phyloP scores from a whole-genome alignment of 1,140 invertebrate species.

The Chlorops oryzae region DNA sequence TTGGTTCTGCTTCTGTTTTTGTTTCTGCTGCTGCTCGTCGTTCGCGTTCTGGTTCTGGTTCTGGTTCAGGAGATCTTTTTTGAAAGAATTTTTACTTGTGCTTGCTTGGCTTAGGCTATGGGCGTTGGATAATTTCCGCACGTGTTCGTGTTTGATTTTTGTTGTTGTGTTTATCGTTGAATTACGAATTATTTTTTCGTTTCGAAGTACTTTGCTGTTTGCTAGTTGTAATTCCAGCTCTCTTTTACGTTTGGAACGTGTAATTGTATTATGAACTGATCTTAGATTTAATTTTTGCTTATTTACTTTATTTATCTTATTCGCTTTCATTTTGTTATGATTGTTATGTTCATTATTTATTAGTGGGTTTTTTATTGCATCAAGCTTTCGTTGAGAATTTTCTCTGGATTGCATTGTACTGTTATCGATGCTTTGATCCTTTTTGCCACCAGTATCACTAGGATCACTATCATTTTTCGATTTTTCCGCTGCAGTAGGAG shows the following conservation, averaged over 20 bases:
- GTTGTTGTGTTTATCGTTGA: conserved; percentile 40
- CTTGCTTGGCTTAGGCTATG: no score
- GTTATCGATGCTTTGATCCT: no score
- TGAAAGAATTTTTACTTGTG: no score
- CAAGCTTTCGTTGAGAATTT: background rate
- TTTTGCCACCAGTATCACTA: no score
- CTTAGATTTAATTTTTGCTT: conserved; percentile 17
- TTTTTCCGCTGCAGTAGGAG: no score
- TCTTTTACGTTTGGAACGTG: conserved; percentile 40
- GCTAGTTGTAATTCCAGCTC: conserved; percentile 40
- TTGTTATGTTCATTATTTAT: background rate
- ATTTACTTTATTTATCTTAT: conserved; percentile 2
- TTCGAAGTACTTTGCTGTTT: conserved; percentile 44
- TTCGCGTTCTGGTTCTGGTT: no score
- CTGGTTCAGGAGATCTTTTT: no score
- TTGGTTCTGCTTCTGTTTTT: conserved; percentile 26
- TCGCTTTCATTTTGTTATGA: conserved; percentile 7
- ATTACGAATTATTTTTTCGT: conserved; percentile 43
- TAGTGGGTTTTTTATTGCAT: background rate
- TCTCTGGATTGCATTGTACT: no score
- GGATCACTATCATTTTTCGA: no score
- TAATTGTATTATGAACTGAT: conserved; percentile 42
- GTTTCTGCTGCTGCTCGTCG: conserved; percentile 10
- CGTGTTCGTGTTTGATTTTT: conserved; percentile 13
- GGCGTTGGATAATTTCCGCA: background rate